Conservation (phyloP, 2,888 invertebrate genomes). For the Drosophila nigritarsus region DNA sequence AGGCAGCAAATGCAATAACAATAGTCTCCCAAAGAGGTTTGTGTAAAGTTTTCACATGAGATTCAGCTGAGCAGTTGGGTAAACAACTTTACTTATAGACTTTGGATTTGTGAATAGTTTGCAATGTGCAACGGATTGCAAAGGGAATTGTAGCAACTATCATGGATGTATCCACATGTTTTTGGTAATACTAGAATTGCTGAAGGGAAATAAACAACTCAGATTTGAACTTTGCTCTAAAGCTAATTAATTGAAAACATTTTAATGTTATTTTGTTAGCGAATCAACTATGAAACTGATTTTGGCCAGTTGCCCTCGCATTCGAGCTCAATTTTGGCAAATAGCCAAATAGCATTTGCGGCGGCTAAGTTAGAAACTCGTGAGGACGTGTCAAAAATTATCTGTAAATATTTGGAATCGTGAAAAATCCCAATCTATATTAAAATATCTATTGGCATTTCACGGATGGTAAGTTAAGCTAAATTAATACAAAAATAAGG, state of each 20-base stretch:
- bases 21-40: constrained; percentile 27
- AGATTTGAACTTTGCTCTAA: not conserved
- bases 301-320: constrained; percentile 38
- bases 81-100: constrained; percentile 18
- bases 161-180: not conserved
- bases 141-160: constrained; percentile 22
- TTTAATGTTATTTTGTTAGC: constrained; percentile 38
- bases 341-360: constrained; percentile 27
- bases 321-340: constrained; percentile 25
- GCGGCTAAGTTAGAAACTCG: constrained; percentile 24
- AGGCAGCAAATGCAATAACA: constrained; percentile 47
- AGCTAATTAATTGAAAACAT: constrained; percentile 39
- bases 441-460: constrained; percentile 37
- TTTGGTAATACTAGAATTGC: not conserved
- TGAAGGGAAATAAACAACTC: not conserved
- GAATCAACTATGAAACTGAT: constrained; percentile 34
- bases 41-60: constrained; percentile 57
- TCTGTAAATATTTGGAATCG: constrained; percentile 34
- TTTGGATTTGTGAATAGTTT: constrained; percentile 20
- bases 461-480: constrained; percentile 44
- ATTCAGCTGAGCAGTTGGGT: constrained; percentile 12
- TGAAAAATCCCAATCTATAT: constrained; percentile 40
- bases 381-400: constrained; percentile 58
- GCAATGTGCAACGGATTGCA: constrained; percentile 35
- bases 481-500: constrained; percentile 5